These are phyloP conservation scores for Gymnocypris eckloni DNA, from an alignment of 2,797 vertebrate genomes.

Conservation along the genomic window DNA sequence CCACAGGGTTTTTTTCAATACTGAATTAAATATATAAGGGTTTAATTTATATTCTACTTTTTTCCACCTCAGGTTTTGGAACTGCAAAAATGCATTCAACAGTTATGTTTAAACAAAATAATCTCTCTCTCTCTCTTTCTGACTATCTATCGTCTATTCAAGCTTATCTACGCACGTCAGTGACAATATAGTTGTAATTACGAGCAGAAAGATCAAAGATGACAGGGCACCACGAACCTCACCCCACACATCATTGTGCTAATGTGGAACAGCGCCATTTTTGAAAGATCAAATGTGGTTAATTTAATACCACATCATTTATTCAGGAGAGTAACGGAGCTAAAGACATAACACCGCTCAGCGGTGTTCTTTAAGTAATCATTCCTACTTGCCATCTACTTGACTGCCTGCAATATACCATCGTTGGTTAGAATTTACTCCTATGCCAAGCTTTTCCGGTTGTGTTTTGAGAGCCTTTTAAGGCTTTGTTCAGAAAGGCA, in stretches of 20 bases:
- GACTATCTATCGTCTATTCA: not conserved
- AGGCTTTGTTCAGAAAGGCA: not conserved
- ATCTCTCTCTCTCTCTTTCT: not conserved
- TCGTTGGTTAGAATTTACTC: constrained; percentile 16
- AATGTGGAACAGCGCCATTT: constrained; percentile 26
- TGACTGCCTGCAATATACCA: not conserved
- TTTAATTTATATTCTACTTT: not conserved
- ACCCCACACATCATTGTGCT: not conserved
- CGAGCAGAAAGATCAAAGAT: not conserved
- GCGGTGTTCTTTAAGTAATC: constrained; percentile 30
- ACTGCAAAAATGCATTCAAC: not conserved
- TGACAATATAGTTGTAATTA: not conserved
- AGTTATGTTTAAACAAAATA: not conserved
- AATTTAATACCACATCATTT: constrained; percentile 39
- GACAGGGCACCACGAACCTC: not conserved
- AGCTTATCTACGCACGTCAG: not conserved
- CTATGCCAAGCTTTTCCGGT: not conserved
- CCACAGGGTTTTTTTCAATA: not conserved
- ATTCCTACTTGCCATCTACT: constrained; percentile 13
- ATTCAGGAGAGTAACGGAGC: constrained; percentile 30
- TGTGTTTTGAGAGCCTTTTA: not conserved
- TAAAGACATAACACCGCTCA: not conserved
- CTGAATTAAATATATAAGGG: not conserved
- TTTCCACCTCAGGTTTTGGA: not conserved
- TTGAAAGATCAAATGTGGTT: constrained; percentile 23